Evolutionary conservation across 1,140 invertebrate genomes (phyloP).

Genomic region (Zaprionus taronus): DNA sequence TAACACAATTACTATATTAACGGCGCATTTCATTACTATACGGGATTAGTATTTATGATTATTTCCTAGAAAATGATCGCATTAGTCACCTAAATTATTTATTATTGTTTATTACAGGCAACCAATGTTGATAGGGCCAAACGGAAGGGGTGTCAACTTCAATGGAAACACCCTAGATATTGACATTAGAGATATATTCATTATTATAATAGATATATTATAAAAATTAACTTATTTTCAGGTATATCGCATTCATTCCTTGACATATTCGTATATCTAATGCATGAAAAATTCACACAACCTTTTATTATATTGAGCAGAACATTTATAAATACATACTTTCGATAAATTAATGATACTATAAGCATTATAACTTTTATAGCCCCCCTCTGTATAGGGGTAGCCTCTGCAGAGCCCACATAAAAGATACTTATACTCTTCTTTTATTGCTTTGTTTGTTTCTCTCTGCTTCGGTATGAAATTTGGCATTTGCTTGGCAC

Average conservation of each 20-base stretch:
- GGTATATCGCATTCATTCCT: too few relatives aligned
- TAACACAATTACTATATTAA: neutral
- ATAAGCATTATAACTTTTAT: neutral
- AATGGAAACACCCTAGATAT: too few relatives aligned
- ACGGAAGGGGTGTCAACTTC: too few relatives aligned
- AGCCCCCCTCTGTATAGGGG: neutral
- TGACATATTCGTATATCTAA: too few relatives aligned
- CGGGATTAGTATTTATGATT: neutral
- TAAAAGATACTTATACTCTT: neutral
- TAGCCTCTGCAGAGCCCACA: neutral
- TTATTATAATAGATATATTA: too few relatives aligned
- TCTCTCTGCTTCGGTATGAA: neutral
- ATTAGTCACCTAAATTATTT: neutral
- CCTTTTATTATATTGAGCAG: neutral
- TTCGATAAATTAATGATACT: neutral
- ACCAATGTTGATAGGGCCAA: neutral
- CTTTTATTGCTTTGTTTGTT: neutral
- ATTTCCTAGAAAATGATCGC: neutral
- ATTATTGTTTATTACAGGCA: neutral
- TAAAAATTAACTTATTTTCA: too few relatives aligned
- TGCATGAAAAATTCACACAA: too few relatives aligned
- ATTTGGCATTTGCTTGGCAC: constrained; percentile 11
- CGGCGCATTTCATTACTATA: neutral
- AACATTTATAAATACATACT: too few relatives aligned
- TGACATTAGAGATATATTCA: too few relatives aligned